Percentiles rank a stretch among this genome's conserved stretches.
Conservation (phyloP, 2,797 vertebrate genomes). For the Crocodylus rhombifer region DNA sequence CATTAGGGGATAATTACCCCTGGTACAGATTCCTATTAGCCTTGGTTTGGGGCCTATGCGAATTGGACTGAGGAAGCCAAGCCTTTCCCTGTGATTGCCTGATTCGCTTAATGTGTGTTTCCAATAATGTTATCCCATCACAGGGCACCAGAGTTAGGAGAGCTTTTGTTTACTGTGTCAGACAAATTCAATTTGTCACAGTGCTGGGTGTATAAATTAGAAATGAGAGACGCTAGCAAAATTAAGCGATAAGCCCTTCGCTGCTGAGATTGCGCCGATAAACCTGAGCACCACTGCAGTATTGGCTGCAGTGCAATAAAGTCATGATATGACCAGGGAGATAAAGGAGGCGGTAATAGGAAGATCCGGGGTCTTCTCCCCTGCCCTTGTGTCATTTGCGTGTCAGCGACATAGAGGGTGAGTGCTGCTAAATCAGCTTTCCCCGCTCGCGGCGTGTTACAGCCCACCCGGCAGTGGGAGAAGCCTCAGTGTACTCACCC, state of each 20-base stretch:
- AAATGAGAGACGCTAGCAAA: conserved; percentile 52
- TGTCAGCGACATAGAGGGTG: neutral
- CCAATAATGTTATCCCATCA: conserved; percentile 60
- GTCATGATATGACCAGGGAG: neutral
- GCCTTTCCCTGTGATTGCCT: neutral
- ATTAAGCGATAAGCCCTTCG: conserved; percentile 40
- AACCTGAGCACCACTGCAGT: neutral
- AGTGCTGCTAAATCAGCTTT: neutral
- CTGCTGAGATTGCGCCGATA: conserved; percentile 31
- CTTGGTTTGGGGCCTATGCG: neutral
- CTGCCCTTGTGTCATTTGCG: neutral
- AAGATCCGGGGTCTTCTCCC: neutral
- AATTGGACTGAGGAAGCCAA: neutral
- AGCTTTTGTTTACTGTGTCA: conserved; percentile 69
- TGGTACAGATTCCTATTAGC: neutral
- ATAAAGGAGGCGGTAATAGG: neutral
- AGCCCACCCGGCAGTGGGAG: neutral
- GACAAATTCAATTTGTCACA: conserved; percentile 76
- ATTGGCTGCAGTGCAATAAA: neutral
- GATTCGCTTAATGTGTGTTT: conserved; percentile 47
- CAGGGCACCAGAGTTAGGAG: conserved; percentile 14
- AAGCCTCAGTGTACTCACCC: neutral
- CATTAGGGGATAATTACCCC: neutral
- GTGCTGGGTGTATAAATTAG: conserved; percentile 70
- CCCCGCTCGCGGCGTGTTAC: neutral